Conservation (phyloP, 1,140 invertebrate genomes). For the Hyles vespertilio region DNA sequence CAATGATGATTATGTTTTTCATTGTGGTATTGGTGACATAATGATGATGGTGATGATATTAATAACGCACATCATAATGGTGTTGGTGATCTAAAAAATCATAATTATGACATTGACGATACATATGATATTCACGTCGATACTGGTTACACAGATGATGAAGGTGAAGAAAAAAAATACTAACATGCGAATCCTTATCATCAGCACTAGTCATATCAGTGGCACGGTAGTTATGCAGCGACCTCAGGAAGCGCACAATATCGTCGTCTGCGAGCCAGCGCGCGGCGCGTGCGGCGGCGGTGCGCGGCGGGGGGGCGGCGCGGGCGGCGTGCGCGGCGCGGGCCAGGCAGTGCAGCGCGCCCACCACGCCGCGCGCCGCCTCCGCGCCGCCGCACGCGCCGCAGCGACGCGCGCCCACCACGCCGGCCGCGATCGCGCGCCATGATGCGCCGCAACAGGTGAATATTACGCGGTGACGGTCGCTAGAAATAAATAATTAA, state of each 20-base stretch:
- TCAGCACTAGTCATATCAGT: constrained; percentile 30
- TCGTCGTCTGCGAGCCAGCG: constrained; percentile 96
- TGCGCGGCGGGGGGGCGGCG: constrained; percentile 84
- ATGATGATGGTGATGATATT: too few relatives aligned
- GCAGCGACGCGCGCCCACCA: constrained; percentile 26
- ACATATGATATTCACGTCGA: too few relatives aligned
- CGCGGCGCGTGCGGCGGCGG: constrained; percentile 85
- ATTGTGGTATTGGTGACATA: too few relatives aligned
- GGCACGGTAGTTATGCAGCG: constrained; percentile 57
- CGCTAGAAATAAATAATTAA: constrained; percentile 6
- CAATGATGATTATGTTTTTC: too few relatives aligned
- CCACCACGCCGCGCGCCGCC: constrained; percentile 21
- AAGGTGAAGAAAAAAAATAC: neutral
- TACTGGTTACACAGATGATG: too few relatives aligned
- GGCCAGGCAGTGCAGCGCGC: constrained; percentile 17
- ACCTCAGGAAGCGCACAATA: constrained; percentile 92
- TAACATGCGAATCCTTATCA: constrained; percentile 21
- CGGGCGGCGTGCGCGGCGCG: constrained; percentile 58
- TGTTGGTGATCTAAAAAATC: too few relatives aligned
- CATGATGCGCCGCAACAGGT: constrained; percentile 25
- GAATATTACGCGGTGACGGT: constrained; percentile 32
- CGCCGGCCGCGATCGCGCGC: constrained; percentile 24
- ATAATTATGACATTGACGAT: too few relatives aligned
- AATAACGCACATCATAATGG: too few relatives aligned
- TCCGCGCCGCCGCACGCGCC: constrained; percentile 35